These are phyloP conservation scores for Microcebus griseorufus DNA, from an alignment of 2,113 vertebrate species.

Conservation along the genomic window DNA sequence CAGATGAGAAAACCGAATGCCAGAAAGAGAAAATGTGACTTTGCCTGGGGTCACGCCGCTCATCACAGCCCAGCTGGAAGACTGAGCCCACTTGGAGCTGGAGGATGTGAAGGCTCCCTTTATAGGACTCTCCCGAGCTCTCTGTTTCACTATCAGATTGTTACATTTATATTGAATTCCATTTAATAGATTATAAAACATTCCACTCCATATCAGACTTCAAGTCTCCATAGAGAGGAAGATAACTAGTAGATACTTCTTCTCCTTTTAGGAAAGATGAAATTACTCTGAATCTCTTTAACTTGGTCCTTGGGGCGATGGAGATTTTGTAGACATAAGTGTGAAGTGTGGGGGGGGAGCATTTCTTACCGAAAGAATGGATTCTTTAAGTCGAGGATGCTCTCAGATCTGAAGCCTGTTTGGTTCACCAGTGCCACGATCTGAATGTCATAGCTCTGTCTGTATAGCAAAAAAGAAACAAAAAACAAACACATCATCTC, in stretches of 20 bases:
- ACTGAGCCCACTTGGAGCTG: neutral
- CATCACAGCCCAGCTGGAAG: neutral
- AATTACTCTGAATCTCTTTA: neutral
- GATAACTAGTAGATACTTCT: neutral
- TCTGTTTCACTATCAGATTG: neutral
- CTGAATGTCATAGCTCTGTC: constrained; percentile 90
- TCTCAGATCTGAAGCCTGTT: constrained; percentile 89
- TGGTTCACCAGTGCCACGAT: constrained; percentile 88
- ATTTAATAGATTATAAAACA: neutral
- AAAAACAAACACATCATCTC: constrained; percentile 20
- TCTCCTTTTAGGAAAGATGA: neutral
- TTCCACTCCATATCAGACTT: neutral
- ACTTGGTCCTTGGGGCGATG: neutral
- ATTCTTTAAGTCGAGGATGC: constrained; percentile 88
- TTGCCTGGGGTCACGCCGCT: neutral
- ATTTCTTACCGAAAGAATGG: constrained; percentile 87
- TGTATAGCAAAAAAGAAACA: constrained; percentile 59
- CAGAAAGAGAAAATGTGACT: neutral
- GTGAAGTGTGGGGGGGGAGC: neutral
- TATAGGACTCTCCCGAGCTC: neutral
- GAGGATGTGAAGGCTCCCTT: neutral
- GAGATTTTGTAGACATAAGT: neutral
- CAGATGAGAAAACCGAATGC: constrained; percentile 23
- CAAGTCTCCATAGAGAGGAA: neutral
- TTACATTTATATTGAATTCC: neutral